Conservation (phyloP, 2,888 invertebrate species). For the Mayetiola destructor region DNA sequence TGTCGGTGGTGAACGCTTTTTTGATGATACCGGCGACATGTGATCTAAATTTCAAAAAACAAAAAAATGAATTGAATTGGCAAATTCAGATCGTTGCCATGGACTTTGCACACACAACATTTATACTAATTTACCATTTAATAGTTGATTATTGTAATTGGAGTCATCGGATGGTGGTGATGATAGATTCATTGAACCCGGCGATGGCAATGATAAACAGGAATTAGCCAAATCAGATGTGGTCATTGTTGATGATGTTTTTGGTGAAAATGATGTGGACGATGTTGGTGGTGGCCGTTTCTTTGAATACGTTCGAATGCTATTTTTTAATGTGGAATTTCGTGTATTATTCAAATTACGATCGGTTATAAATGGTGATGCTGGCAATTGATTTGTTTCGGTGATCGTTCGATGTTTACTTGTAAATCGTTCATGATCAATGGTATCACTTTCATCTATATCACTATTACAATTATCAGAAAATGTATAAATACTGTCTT, state of each 20-base stretch:
- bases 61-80: background rate
- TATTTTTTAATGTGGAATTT: background rate
- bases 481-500: constrained; percentile 14
- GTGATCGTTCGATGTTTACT: background rate
- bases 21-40: background rate
- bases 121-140: background rate
- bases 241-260: background rate
- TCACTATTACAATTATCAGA: constrained; percentile 13
- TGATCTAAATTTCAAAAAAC: background rate
- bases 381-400: background rate
- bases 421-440: background rate
- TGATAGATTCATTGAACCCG: background rate
- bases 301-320: background rate
- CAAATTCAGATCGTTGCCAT: too few relatives aligned
- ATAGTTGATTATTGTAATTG: background rate
- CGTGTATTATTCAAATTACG: constrained; percentile 1
- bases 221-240: background rate
- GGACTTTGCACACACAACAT: background rate
- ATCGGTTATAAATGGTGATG: background rate
- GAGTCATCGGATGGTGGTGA: background rate
- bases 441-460: constrained; percentile 5
- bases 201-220: background rate
- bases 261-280: background rate
- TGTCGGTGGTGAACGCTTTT: background rate
- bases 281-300: background rate